Percentiles rank a stretch among this genome's conserved stretches.
phyloP scores from a whole-genome alignment of 2,113 vertebrate species.

The Callionymus lyra region DNA sequence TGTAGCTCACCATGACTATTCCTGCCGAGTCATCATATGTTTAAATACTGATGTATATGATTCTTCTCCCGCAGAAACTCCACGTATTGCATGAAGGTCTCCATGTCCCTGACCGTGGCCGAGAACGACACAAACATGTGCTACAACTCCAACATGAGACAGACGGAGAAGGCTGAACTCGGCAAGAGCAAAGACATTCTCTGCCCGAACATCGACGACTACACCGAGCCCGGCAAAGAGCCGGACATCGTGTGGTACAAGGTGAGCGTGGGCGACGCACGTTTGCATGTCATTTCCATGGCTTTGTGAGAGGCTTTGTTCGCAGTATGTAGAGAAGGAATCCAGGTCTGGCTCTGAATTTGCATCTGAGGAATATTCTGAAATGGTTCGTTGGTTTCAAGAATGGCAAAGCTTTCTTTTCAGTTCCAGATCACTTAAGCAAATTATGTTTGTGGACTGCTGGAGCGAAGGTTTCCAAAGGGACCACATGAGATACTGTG shows the following conservation, averaged over 20 bases:
- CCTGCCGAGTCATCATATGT: too few relatives aligned
- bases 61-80: slow-evolving; percentile 78
- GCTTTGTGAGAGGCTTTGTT: not conserved
- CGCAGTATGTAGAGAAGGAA: not conserved
- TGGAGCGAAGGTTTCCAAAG: too few relatives aligned
- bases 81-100: slow-evolving; percentile 98
- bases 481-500: too few relatives aligned
- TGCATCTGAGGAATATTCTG: slow-evolving; percentile 13
- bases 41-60: too few relatives aligned
- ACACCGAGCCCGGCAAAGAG: slow-evolving; percentile 81
- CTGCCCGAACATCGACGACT: slow-evolving; percentile 92
- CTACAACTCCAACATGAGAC: slow-evolving; percentile 96
- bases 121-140: slow-evolving; percentile 94
- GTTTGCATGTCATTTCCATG: not conserved
- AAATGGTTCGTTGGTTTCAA: slow-evolving; percentile 24
- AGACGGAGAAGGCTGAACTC: slow-evolving; percentile 92
- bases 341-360: not conserved
- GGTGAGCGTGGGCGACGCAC: slow-evolving; percentile 63
- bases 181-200: slow-evolving; percentile 95
- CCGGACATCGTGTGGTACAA: slow-evolving; percentile 94
- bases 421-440: slow-evolving; percentile 35
- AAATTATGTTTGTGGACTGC: slow-evolving; percentile 27
- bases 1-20: too few relatives aligned
- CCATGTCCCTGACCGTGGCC: slow-evolving; percentile 91
- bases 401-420: slow-evolving; percentile 21